phyloP scores from a whole-genome alignment of 2,888 invertebrate genomes.

The Cantharis lateralis region DNA sequence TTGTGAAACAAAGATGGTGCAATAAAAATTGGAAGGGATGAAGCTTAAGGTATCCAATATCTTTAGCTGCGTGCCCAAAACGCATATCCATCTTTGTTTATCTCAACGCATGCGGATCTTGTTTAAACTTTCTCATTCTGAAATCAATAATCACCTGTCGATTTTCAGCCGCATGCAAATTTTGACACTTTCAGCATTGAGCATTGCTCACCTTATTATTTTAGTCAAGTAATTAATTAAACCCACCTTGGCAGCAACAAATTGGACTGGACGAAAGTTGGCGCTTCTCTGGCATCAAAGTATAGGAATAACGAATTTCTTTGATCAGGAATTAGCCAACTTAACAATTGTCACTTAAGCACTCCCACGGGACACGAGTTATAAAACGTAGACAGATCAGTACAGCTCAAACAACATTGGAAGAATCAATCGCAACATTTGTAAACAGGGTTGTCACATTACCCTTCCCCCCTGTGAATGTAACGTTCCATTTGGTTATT shows the following conservation, averaged over 20 bases:
- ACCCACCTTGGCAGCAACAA: background rate
- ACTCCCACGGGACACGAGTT: conserved; percentile 47
- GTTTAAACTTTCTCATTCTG: conserved; percentile 19
- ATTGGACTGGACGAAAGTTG: background rate
- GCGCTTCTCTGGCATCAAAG: background rate
- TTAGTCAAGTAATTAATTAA: background rate
- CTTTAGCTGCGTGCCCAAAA: conserved; percentile 17
- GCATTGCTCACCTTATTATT: background rate
- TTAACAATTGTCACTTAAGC: conserved; percentile 41
- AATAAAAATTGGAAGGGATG: background rate
- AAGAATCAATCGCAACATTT: conserved; percentile 60
- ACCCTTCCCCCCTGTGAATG: conserved; percentile 50
- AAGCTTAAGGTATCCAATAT: background rate
- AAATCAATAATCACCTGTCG: conserved; percentile 30
- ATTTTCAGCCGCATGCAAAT: conserved; percentile 22
- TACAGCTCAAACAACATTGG: conserved; percentile 56
- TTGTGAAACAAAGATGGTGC: background rate
- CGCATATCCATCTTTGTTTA: conserved; percentile 17
- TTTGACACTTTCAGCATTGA: conserved; percentile 11
- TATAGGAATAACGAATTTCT: background rate
- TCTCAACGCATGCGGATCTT: conserved; percentile 28
- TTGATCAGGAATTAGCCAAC: conserved; percentile 2
- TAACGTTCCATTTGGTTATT: conserved; percentile 58
- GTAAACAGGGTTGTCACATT: conserved; percentile 59
- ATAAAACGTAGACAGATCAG: conserved; percentile 52